These are phyloP conservation scores for Helarctos malayanus DNA, from an alignment of 2,797 vertebrate species.

Conservation along the genomic window DNA sequence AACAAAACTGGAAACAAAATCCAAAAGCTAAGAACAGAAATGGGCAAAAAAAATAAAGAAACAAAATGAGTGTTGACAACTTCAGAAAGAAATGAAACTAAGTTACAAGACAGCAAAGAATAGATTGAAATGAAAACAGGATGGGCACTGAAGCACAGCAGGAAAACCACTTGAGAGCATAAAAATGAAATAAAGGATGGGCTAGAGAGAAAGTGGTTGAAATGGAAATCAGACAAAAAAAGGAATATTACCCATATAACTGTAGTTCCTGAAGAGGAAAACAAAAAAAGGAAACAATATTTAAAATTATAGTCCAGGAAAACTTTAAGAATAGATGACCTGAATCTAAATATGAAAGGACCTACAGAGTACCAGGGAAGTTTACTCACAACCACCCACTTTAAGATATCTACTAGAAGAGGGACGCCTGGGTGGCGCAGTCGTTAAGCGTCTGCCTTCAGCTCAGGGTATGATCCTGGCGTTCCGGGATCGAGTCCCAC, in stretches of 20 bases:
- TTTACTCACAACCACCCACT: not conserved
- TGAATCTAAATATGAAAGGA: not conserved
- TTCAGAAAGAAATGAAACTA: not conserved
- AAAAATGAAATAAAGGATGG: not conserved
- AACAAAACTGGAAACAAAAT: not conserved
- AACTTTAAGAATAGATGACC: not conserved
- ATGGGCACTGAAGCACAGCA: not conserved
- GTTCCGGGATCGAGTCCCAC: no score
- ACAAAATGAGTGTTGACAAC: not conserved
- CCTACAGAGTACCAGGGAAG: not conserved
- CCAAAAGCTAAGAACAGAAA: not conserved
- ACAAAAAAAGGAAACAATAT: not conserved
- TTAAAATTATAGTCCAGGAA: not conserved
- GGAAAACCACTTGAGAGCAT: not conserved
- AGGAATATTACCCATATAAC: not conserved
- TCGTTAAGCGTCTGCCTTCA: no score
- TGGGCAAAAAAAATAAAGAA: not conserved
- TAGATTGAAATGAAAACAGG: conserved; percentile 14
- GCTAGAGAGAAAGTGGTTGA: not conserved
- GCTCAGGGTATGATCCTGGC: no score
- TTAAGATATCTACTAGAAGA: not conserved
- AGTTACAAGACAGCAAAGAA: not conserved
- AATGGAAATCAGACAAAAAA: not conserved
- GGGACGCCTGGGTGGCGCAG: no score
- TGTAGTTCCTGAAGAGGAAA: not conserved